Percentiles rank a stretch among this genome's conserved stretches.
Conservation (phyloP, 2,888 invertebrate genomes). For the Perdita meconis region DNA sequence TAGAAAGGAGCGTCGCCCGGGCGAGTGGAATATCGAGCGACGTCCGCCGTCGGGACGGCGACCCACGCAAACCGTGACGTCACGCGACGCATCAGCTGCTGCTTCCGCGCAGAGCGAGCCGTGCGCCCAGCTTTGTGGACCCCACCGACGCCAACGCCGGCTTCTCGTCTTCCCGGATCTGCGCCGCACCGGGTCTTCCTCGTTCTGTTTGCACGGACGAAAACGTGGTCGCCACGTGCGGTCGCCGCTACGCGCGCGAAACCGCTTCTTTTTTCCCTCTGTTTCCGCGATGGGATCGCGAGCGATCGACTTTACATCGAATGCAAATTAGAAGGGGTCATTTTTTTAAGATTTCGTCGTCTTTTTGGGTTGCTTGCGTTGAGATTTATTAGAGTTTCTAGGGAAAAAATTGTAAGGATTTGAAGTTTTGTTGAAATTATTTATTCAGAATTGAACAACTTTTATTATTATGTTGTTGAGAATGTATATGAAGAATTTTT, state of each 20-base stretch:
- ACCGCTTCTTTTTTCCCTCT: conserved; percentile 4
- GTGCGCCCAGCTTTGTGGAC: conserved; percentile 69
- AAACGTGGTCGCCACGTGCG: conserved; percentile 52
- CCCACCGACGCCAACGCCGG: conserved; percentile 62
- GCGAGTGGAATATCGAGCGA: conserved; percentile 81
- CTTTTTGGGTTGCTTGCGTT: too few relatives aligned
- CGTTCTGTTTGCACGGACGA: conserved; percentile 49
- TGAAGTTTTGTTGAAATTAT: too few relatives aligned
- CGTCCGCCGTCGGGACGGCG: conserved; percentile 78
- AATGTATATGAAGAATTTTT: too few relatives aligned
- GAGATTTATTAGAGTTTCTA: too few relatives aligned
- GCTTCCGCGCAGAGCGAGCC: conserved; percentile 69
- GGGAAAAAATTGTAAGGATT: too few relatives aligned
- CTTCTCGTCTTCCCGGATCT: conserved; percentile 59
- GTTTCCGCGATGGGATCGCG: background rate
- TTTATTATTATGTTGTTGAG: too few relatives aligned
- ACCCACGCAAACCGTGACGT: conserved; percentile 81
- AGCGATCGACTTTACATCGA: background rate
- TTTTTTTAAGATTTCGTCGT: too few relatives aligned
- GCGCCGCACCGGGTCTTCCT: conserved; percentile 54
- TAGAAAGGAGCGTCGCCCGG: conserved; percentile 78
- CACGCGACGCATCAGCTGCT: conserved; percentile 81
- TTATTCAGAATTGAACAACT: too few relatives aligned
- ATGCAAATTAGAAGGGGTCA: too few relatives aligned
- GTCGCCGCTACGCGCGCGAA: conserved; percentile 1